Percentiles rank a stretch among this genome's conserved stretches.
phyloP scores from a whole-genome alignment of 53 echinoderm and acorn worm genomes.

The Antedon mediterranea region DNA sequence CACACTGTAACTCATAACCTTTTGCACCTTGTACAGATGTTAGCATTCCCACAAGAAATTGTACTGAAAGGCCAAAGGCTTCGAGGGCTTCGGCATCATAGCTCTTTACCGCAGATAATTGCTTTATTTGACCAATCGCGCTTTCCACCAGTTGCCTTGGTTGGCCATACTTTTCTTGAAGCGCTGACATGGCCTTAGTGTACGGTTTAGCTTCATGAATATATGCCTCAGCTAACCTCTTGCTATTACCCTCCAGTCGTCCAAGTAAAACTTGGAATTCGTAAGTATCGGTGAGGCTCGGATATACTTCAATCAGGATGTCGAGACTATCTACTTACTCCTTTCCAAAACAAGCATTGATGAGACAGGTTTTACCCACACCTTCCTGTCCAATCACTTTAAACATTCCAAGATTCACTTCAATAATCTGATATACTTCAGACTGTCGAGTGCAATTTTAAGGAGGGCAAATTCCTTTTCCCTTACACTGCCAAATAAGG shows the following conservation, averaged over 20 bases:
- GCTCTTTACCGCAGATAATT: neutral
- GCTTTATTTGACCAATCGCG: neutral
- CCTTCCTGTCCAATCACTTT: too few relatives aligned
- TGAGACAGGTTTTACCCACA: too few relatives aligned
- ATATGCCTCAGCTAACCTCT: slow-evolving; percentile 7
- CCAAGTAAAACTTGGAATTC: slow-evolving; percentile 14
- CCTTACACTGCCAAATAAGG: slow-evolving; percentile 1
- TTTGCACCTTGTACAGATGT: slow-evolving; percentile 8
- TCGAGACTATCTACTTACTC: too few relatives aligned
- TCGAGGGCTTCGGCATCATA: neutral
- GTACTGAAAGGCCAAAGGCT: slow-evolving; percentile 4
- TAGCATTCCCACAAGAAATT: slow-evolving; percentile 12
- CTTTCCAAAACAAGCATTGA: too few relatives aligned
- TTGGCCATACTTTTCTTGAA: slow-evolving; percentile 15
- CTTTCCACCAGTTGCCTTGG: slow-evolving; percentile 14
- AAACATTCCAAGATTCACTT: too few relatives aligned
- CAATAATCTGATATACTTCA: too few relatives aligned
- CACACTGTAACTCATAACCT: slow-evolving; percentile 12
- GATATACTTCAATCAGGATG: too few relatives aligned
- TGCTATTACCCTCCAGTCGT: neutral
- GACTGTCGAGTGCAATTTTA: slow-evolving; percentile 11
- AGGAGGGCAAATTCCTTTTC: slow-evolving; percentile 6
- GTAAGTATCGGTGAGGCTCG: too few relatives aligned
- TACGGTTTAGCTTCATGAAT: slow-evolving; percentile 5
- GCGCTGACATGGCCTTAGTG: neutral